These are phyloP conservation scores for Lissocephala sabroskyi DNA, from an alignment of 2,888 invertebrate genomes.

Conservation along the genomic window DNA sequence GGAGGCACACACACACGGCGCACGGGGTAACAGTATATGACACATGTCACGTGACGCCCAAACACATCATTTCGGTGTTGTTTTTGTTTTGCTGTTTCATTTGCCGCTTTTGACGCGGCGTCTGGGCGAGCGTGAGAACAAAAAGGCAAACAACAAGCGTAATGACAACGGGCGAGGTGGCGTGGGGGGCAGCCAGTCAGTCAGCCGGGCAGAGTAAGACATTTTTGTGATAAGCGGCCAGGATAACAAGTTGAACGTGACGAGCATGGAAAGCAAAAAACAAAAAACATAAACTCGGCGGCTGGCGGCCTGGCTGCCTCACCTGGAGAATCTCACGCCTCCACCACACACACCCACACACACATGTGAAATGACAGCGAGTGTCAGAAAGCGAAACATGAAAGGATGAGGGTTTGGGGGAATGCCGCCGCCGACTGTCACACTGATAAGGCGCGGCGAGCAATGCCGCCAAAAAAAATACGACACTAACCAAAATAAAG, in stretches of 20 bases:
- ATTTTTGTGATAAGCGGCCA: conserved; percentile 49
- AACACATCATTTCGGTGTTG: conserved; percentile 41
- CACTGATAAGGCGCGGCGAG: conserved; percentile 30
- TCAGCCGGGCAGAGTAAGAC: conserved; percentile 42
- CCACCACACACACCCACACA: neutral
- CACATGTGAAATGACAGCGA: conserved; percentile 27
- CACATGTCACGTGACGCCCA: conserved; percentile 50
- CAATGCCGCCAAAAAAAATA: conserved; percentile 19
- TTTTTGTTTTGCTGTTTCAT: conserved; percentile 4
- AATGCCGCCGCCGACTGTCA: conserved; percentile 19
- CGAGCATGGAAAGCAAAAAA: conserved; percentile 26
- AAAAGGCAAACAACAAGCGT: conserved; percentile 28
- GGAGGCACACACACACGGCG: conserved; percentile 20
- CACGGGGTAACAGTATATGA: conserved; percentile 42
- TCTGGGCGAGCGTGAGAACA: neutral
- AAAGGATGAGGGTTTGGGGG: conserved; percentile 29
- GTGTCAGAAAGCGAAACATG: conserved; percentile 41
- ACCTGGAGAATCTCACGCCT: too few species aligned
- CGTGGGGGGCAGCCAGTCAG: conserved; percentile 7
- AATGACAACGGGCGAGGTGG: conserved; percentile 30
- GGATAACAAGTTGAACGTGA: conserved; percentile 53
- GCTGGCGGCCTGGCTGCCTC: conserved; percentile 30
- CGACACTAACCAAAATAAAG: neutral
- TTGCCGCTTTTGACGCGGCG: conserved; percentile 1
- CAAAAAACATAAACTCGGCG: conserved; percentile 25